Evolutionary conservation across 2,888 invertebrate species (phyloP).

Genomic region (Leuctra nigra): DNA sequence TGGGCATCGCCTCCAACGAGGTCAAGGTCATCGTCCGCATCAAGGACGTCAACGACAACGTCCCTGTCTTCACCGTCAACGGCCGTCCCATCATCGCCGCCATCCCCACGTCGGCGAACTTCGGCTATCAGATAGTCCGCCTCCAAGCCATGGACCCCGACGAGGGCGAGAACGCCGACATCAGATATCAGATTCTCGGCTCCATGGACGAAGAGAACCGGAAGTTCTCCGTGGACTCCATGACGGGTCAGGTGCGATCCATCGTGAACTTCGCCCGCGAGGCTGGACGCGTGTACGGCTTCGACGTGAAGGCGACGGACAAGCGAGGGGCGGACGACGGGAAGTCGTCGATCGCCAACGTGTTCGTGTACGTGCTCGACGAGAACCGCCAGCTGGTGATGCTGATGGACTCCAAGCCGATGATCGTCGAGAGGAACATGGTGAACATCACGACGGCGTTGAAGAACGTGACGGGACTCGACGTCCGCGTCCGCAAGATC

Average conservation of each 20-base stretch:
- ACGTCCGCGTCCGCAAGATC: constrained; percentile 68
- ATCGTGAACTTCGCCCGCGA: constrained; percentile 61
- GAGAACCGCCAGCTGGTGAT: constrained; percentile 74
- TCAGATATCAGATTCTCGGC: constrained; percentile 69
- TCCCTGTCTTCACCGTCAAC: constrained; percentile 65
- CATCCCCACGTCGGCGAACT: constrained; percentile 71
- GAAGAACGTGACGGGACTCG: constrained; percentile 67
- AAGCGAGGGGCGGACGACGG: constrained; percentile 73
- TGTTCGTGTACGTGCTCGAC: constrained; percentile 78
- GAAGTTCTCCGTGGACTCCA: constrained; percentile 70
- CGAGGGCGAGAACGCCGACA: constrained; percentile 65
- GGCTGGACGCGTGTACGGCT: constrained; percentile 72
- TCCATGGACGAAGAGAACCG: constrained; percentile 58
- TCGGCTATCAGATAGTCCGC: constrained; percentile 72
- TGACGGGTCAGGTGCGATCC: constrained; percentile 67
- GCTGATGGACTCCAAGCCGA: constrained; percentile 67
- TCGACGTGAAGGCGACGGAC: constrained; percentile 84
- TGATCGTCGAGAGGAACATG: constrained; percentile 64
- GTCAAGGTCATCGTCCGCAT: constrained; percentile 72
- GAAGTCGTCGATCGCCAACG: constrained; percentile 74
- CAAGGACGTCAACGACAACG: constrained; percentile 76
- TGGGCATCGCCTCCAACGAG: constrained; percentile 63
- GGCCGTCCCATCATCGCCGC: constrained; percentile 77
- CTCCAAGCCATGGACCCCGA: constrained; percentile 67
- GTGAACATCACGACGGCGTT: constrained; percentile 63